Evolutionary conservation across 2,888 invertebrate species (phyloP).

Genomic region (Agrochola circellaris): DNA sequence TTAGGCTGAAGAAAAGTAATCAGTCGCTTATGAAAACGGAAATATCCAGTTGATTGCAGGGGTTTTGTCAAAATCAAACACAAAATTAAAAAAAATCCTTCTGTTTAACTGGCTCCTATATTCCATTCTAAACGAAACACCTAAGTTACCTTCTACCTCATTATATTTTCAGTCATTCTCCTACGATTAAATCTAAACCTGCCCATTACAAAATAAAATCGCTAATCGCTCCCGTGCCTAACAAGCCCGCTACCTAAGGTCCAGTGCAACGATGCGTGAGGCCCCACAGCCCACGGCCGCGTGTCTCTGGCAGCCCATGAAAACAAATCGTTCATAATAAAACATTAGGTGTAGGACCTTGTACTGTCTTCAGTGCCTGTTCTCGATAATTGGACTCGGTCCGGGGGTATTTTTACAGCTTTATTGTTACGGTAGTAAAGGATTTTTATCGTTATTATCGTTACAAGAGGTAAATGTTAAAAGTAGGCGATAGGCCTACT

Average conservation of each 20-base stretch:
- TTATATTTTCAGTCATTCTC: background rate
- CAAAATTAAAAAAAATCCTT: background rate
- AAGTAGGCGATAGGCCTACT: no score
- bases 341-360: slow-evolving; percentile 67
- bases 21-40: background rate
- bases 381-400: slow-evolving; percentile 49
- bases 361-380: slow-evolving; percentile 68
- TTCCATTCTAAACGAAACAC: background rate
- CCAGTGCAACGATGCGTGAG: slow-evolving; percentile 83
- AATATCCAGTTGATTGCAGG: no score
- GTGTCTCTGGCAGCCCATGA: slow-evolving; percentile 85
- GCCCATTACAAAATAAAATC: slow-evolving; percentile 27
- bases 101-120: background rate
- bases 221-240: slow-evolving; percentile 68
- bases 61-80: background rate
- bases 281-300: slow-evolving; percentile 81
- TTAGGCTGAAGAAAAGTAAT: background rate
- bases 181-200: background rate
- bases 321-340: slow-evolving; percentile 86
- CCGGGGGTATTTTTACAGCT: slow-evolving; percentile 29
- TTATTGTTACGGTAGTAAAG: slow-evolving; percentile 29
- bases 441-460: slow-evolving; percentile 29
- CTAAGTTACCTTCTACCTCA: background rate
- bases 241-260: slow-evolving; percentile 66
- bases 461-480: no score